Evolutionary conservation across 2,888 invertebrate genomes (phyloP), one percentile per base, ranked within the genome.

Genomic region (Aphidius colemani): DNA sequence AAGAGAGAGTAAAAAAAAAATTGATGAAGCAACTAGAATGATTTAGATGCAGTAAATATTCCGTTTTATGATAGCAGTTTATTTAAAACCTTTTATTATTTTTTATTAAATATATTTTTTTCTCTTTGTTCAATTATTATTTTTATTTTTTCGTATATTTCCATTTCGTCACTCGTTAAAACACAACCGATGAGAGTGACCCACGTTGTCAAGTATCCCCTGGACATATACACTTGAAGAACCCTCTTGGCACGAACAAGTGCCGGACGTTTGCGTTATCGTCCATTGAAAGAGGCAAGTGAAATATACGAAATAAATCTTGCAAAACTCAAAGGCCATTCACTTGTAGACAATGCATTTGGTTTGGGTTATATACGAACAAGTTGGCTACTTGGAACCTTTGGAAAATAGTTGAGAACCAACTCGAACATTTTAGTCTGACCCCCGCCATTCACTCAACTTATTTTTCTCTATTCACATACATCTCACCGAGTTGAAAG

Each of bases 251-350:
- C 48, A 45, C 51, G 51, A 51, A 53, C 58, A 65, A 66, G 30
- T 66, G 56, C 43, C 49, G 45, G 68, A 74, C 76, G 77, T 75
- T 74, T 74, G 74, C 72, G 77, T 75, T 77, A 81, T 81, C 79
- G 78, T 74, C 77, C 74, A 81, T 81, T 82, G 80, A 82, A 81
- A 81, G 76, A 43, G 76, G 77, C 80, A 81, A 82, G 81, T 81
- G 81, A 82, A 82, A 81, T 81, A 80, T 81, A 81, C 82, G 82
- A 82, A 82, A 82, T 82, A 82, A 82, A 82, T 82, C 81, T 82
- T 82, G 80, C 82, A 82, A 81, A 80, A 79, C 73, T 50, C 13
- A 63, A 45, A 39, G n/a, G 57, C 80, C 74, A 81, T 82, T 82
- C 80, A 80, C 68, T 5, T 67, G 74, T 76, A 77, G 81, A 81